Evolutionary conservation across 2,113 vertebrate genomes (phyloP).

Genomic region (Diadophis punctatus): DNA sequence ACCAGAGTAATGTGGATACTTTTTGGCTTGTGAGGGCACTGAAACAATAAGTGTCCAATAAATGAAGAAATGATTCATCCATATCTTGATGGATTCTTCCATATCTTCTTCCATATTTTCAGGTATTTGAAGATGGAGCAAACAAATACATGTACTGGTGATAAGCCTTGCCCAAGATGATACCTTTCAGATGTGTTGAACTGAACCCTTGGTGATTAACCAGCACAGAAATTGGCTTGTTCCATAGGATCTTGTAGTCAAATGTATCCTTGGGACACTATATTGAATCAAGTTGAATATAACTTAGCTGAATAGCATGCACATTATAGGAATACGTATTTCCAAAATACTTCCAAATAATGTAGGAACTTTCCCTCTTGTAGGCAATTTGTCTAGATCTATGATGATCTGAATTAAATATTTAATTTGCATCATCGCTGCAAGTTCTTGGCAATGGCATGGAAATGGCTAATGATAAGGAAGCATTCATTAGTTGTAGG

Average conservation of each 20-base stretch:
- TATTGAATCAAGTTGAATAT: neutral
- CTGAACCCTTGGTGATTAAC: neutral
- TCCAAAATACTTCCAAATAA: neutral
- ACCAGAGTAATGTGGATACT: neutral
- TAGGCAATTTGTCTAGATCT: neutral
- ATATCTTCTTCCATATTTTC: no score
- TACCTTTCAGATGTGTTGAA: neutral
- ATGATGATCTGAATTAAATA: neutral
- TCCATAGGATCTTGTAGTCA: neutral
- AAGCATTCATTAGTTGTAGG: neutral
- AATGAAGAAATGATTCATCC: neutral
- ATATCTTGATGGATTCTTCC: no score
- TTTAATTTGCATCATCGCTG: neutral
- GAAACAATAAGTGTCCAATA: neutral
- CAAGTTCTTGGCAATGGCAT: neutral
- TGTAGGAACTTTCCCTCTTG: neutral
- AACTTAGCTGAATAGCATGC: neutral
- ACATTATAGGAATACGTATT: neutral
- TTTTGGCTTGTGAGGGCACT: neutral
- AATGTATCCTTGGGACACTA: neutral
- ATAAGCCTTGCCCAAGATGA: neutral
- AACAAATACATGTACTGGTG: neutral
- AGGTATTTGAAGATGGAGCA: neutral
- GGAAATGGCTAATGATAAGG: neutral
- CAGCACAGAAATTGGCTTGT: neutral